A percentile compares a stretch with the other conserved stretches of the same genome.
Evolutionary conservation across 2,113 vertebrate species (phyloP).

Genomic region (Oryzias curvinotus): DNA sequence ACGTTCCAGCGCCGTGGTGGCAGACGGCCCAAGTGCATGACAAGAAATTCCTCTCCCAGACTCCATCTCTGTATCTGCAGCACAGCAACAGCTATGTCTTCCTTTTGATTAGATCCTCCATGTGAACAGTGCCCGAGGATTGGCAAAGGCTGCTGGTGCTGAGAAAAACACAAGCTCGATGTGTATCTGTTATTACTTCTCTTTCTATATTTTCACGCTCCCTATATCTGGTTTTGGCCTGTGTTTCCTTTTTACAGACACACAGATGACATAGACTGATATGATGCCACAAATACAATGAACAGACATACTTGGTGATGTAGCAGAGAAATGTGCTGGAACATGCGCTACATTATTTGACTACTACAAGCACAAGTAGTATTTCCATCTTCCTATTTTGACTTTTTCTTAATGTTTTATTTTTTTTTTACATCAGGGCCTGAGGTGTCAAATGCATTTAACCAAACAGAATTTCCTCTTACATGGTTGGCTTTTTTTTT

Average conservation of each 20-base stretch:
- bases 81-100: constrained; percentile 9
- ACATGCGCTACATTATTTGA: constrained; percentile 30
- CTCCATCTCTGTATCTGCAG: constrained; percentile 6
- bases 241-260: background rate
- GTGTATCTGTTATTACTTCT: constrained; percentile 23
- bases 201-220: constrained; percentile 4
- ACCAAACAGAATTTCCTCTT: constrained; percentile 36
- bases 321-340: constrained; percentile 11
- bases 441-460: constrained; percentile 51
- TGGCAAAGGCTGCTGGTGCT: constrained; percentile 2
- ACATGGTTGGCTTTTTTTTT: constrained; percentile 14
- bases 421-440: constrained; percentile 55
- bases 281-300: constrained; percentile 9
- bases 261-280: constrained; percentile 22
- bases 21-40: constrained; percentile 4
- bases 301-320: constrained; percentile 9
- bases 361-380: constrained; percentile 19
- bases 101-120: background rate
- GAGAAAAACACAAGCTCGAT: background rate
- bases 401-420: background rate
- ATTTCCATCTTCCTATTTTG: constrained; percentile 58
- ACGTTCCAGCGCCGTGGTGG: background rate
- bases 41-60: constrained; percentile 3
- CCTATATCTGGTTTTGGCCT: constrained; percentile 9
- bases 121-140: background rate